A percentile compares a stretch with the other conserved stretches of the same genome.
phyloP scores from a whole-genome alignment of 2,888 invertebrate genomes.

The Hirtodrosophila trivittata region DNA sequence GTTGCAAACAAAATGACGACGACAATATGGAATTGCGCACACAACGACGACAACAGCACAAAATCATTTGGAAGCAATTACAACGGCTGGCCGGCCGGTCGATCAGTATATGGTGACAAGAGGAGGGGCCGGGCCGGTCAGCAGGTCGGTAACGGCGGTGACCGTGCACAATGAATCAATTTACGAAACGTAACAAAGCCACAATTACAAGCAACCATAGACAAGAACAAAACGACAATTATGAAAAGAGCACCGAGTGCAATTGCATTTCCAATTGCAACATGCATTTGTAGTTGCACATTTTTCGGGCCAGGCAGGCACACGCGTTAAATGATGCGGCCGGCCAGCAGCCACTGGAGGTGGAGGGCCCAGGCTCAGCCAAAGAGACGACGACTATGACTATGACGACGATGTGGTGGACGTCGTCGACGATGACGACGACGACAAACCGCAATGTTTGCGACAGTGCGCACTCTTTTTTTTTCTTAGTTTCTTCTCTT shows the following conservation, averaged over 20 bases:
- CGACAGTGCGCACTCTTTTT: slow-evolving; percentile 30
- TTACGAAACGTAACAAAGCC: slow-evolving; percentile 79
- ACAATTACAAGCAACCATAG: slow-evolving; percentile 67
- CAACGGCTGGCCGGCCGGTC: slow-evolving; percentile 36
- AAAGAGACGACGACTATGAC: slow-evolving; percentile 9
- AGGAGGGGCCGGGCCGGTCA: not conserved
- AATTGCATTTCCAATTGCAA: slow-evolving; percentile 68
- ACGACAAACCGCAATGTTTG: slow-evolving; percentile 40
- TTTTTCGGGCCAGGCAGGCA: slow-evolving; percentile 37
- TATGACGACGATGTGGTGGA: not conserved
- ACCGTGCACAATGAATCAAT: slow-evolving; percentile 76
- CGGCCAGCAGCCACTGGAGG: slow-evolving; percentile 1
- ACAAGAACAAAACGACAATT: slow-evolving; percentile 76
- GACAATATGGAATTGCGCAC: slow-evolving; percentile 75
- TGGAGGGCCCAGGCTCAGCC: slow-evolving; percentile 14
- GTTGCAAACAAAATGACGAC: slow-evolving; percentile 50
- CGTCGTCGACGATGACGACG: slow-evolving; percentile 1
- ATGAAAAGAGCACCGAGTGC: slow-evolving; percentile 77
- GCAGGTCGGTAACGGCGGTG: slow-evolving; percentile 28
- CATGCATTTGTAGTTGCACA: slow-evolving; percentile 32
- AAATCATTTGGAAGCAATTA: slow-evolving; percentile 78
- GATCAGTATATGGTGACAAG: not conserved
- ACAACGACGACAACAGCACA: slow-evolving; percentile 54
- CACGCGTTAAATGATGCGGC: slow-evolving; percentile 64
- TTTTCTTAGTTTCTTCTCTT: slow-evolving; percentile 13